A percentile compares a stretch with the other conserved stretches of the same genome.
Evolutionary conservation across 2,888 invertebrate genomes (phyloP).

Genomic region (Drosophila limbata): DNA sequence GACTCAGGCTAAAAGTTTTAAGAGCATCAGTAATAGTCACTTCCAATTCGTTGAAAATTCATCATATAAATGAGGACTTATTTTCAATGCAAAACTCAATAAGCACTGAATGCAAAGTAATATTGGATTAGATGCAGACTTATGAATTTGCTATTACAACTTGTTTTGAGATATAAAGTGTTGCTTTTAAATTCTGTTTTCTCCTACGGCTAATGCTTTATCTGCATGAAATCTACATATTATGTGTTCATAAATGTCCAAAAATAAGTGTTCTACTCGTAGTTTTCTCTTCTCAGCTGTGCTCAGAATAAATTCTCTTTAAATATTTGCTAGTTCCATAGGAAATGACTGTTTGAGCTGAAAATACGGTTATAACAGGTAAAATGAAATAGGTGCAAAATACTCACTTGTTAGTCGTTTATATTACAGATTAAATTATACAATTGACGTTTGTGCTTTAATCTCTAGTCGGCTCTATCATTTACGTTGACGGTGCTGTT

Average conservation of each 20-base stretch:
- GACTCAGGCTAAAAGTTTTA: conserved; percentile 7
- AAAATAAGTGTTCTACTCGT: neutral
- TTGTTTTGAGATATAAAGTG: too few relatives aligned
- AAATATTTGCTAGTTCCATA: conserved; percentile 1
- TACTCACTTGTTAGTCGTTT: conserved; percentile 42
- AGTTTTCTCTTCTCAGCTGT: neutral
- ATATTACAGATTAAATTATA: conserved; percentile 2
- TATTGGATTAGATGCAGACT: neutral
- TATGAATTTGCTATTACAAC: neutral
- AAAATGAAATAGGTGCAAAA: neutral
- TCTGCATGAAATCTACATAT: neutral
- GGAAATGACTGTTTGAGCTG: neutral
- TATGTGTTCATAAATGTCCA: neutral
- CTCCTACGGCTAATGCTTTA: neutral
- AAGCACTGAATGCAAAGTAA: neutral
- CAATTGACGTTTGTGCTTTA: conserved; percentile 16
- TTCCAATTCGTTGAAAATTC: conserved; percentile 8
- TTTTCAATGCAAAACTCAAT: neutral
- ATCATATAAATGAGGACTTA: conserved; percentile 4
- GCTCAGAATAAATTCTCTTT: conserved; percentile 1
- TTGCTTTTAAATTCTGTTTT: neutral
- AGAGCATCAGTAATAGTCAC: conserved; percentile 25
- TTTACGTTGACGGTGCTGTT: conserved; percentile 3
- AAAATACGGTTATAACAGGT: neutral
- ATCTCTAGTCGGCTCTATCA: neutral